Evolutionary conservation across 2,797 vertebrate genomes (phyloP).

Genomic region (Neosalanx taihuensis): DNA sequence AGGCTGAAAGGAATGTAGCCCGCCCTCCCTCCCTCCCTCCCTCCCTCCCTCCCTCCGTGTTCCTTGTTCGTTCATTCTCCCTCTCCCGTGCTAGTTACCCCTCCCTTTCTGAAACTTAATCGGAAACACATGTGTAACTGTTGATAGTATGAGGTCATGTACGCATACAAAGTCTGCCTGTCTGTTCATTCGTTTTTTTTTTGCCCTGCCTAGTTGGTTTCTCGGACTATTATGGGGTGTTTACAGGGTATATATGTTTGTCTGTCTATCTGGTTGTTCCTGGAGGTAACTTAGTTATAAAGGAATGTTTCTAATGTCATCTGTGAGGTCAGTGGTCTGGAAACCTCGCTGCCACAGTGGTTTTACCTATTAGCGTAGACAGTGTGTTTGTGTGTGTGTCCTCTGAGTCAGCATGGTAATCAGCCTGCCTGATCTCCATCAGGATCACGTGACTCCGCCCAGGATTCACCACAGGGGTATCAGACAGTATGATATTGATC

Average conservation of each 20-base stretch:
- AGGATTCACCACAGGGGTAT: too few species aligned
- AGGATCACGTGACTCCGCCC: too few species aligned
- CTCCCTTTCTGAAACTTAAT: conserved; percentile 4
- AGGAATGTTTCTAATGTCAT: background rate
- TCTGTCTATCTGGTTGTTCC: background rate
- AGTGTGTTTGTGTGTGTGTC: background rate
- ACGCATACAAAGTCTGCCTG: background rate
- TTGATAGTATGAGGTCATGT: conserved; percentile 13
- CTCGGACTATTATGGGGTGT: too few species aligned
- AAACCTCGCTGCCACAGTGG: too few species aligned
- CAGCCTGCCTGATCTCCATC: too few species aligned
- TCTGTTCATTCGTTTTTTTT: background rate
- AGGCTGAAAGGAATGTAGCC: conserved; percentile 56
- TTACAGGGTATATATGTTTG: background rate
- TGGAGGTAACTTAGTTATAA: background rate
- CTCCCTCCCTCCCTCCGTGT: background rate
- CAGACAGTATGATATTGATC: background rate
- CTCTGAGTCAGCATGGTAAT: background rate
- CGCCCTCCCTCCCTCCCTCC: background rate
- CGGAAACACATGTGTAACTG: conserved; percentile 25
- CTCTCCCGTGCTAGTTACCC: background rate
- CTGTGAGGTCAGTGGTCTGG: background rate
- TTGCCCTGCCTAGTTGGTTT: background rate
- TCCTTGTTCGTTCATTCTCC: background rate
- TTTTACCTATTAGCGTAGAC: too few species aligned